phyloP scores from a whole-genome alignment of 2,113 vertebrate species.

The Urocitellus parryii region DNA sequence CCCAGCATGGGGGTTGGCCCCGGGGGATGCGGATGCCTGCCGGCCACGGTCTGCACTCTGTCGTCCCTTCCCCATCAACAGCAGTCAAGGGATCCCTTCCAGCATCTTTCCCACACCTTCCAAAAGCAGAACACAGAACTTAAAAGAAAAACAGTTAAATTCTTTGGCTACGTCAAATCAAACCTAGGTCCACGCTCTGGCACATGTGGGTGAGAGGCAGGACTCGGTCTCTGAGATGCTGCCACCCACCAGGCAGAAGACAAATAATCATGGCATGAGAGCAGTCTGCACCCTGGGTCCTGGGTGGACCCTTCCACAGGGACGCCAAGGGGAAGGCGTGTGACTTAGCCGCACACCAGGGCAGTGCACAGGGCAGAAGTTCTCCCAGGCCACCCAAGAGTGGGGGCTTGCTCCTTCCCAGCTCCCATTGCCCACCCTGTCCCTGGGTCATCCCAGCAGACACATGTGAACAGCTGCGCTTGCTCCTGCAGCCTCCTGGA shows the following conservation, averaged over 20 bases:
- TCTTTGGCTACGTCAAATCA: neutral
- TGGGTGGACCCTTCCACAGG: neutral
- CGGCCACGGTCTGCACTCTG: neutral
- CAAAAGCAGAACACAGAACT: conserved; percentile 28
- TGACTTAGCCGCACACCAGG: neutral
- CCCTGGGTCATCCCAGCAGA: neutral
- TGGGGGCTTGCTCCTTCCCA: neutral
- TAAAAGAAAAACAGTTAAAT: conserved; percentile 41
- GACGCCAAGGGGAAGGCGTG: neutral
- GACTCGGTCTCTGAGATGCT: neutral
- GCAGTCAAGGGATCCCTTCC: neutral
- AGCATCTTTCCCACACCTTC: conserved; percentile 24
- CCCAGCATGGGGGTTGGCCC: neutral
- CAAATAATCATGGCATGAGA: neutral
- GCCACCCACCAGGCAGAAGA: conserved; percentile 8
- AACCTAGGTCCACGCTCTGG: neutral
- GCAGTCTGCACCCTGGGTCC: neutral
- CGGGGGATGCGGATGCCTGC: neutral
- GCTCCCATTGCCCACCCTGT: accelerated
- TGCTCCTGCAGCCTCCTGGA: neutral
- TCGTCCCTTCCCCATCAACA: neutral
- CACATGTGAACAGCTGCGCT: neutral
- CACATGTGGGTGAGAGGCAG: neutral
- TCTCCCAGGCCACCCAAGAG: neutral
- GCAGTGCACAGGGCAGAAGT: neutral